Evolutionary conservation across 2,888 invertebrate species (phyloP).

Genomic region (Acleris laterana): DNA sequence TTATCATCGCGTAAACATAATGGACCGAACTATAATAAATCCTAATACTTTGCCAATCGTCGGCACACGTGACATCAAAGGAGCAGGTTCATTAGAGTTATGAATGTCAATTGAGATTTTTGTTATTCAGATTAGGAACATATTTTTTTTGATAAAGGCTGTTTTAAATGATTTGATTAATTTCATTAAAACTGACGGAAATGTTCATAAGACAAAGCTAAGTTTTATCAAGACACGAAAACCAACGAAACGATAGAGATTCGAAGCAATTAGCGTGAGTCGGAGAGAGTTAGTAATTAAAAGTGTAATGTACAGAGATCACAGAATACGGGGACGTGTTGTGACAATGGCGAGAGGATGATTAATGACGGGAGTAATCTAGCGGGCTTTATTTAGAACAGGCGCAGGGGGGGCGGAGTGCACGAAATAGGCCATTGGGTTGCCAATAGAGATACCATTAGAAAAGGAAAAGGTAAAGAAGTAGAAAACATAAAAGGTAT

Average conservation of each 20-base stretch:
- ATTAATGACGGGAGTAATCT: conserved; percentile 75
- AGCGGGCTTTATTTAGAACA: conserved; percentile 68
- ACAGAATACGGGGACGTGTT: conserved; percentile 70
- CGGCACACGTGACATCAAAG: conserved; percentile 29
- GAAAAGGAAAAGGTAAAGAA: not conserved
- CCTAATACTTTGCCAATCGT: conserved; percentile 21
- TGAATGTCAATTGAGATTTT: conserved; percentile 1
- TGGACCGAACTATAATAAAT: conserved; percentile 24
- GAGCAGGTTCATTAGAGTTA: conserved; percentile 4
- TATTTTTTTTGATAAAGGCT: not conserved
- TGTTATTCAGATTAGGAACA: not conserved
- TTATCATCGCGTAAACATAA: conserved; percentile 27
- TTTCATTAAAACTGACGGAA: not conserved
- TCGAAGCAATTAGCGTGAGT: conserved; percentile 62
- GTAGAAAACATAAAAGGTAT: not conserved
- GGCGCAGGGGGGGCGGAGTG: conserved; percentile 59
- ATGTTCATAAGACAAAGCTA: not conserved
- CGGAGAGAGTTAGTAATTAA: conserved; percentile 52
- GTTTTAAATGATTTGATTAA: not conserved
- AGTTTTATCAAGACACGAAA: not conserved
- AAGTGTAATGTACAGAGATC: conserved; percentile 67
- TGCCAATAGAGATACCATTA: conserved; percentile 14
- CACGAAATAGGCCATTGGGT: conserved; percentile 70
- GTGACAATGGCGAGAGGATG: conserved; percentile 73
- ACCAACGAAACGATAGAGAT: conserved; percentile 33